phyloP scores from a whole-genome alignment of 2,888 invertebrate species.

The Platycheirus albimanus region DNA sequence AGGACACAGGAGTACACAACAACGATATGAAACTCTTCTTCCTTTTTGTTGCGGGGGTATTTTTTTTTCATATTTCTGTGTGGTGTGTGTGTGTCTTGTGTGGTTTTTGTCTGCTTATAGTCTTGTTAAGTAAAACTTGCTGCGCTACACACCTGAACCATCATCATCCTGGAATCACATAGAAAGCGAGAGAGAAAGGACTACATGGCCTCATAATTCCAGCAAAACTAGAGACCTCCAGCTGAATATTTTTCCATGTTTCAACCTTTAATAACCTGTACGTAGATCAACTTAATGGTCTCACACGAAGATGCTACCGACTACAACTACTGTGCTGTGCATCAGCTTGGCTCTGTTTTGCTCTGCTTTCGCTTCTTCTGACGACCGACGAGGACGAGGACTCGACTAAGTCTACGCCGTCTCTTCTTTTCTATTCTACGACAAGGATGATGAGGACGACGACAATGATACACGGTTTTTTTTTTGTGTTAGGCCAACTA shows the following conservation, averaged over 20 bases:
- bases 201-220: constrained; percentile 32
- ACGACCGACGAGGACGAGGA: constrained; percentile 24
- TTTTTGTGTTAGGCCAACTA: constrained; percentile 42
- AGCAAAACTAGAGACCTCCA: constrained; percentile 41
- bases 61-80: constrained; percentile 63
- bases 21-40: constrained; percentile 42
- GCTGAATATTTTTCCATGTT: constrained; percentile 69
- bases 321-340: too few relatives aligned
- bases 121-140: constrained; percentile 17
- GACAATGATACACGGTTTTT: constrained; percentile 47
- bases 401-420: constrained; percentile 40
- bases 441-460: constrained; percentile 32
- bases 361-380: constrained; percentile 6
- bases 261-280: constrained; percentile 72
- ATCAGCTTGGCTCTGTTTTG: too few relatives aligned
- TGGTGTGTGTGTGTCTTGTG: constrained; percentile 6
- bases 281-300: constrained; percentile 72
- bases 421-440: too few relatives aligned
- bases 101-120: constrained; percentile 13
- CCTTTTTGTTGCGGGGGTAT: constrained; percentile 1
- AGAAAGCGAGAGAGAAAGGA: constrained; percentile 49
- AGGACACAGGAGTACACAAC: not conserved
- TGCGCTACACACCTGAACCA: constrained; percentile 56
- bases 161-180: too few relatives aligned
- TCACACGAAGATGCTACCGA: constrained; percentile 60